Evolutionary conservation across 2,797 vertebrate genomes (phyloP).

Genomic region (Fundulus diaphanus): DNA sequence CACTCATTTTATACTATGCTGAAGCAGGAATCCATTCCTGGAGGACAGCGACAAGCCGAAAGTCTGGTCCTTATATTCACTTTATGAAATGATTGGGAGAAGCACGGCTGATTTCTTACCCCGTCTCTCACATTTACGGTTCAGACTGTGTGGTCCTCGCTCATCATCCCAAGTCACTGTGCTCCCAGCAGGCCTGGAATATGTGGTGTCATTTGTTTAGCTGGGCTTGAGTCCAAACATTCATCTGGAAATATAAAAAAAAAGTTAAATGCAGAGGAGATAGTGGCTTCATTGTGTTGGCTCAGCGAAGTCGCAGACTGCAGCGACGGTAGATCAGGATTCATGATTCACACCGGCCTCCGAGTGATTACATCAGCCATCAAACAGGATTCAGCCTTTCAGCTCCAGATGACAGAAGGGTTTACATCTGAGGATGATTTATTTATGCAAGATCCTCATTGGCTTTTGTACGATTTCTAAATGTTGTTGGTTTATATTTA

Average conservation of each 20-base stretch:
- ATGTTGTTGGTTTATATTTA: slow-evolving; percentile 42
- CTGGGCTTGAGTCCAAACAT: slow-evolving; percentile 53
- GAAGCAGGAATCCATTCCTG: slow-evolving; percentile 8
- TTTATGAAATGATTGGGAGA: slow-evolving; percentile 44
- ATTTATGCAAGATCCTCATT: slow-evolving; percentile 30
- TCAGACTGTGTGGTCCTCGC: slow-evolving; percentile 31
- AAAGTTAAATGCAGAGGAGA: slow-evolving; percentile 26
- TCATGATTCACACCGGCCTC: slow-evolving; percentile 55
- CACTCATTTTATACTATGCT: slow-evolving; percentile 14
- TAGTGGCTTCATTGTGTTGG: slow-evolving; percentile 39
- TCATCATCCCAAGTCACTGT: slow-evolving; percentile 50
- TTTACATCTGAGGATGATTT: slow-evolving; percentile 47
- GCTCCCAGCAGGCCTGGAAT: slow-evolving; percentile 43
- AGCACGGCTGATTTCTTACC: slow-evolving; percentile 53
- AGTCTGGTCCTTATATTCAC: slow-evolving; percentile 37
- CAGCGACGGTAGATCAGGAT: slow-evolving; percentile 29
- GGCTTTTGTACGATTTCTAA: slow-evolving; percentile 21
- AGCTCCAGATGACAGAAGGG: slow-evolving; percentile 51
- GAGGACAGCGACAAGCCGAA: slow-evolving; percentile 43
- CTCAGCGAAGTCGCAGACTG: slow-evolving; percentile 54
- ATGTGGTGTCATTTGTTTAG: slow-evolving; percentile 50
- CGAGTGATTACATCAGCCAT: slow-evolving; percentile 62
- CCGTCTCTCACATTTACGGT: slow-evolving; percentile 54
- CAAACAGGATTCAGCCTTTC: slow-evolving; percentile 58
- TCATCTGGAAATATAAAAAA: slow-evolving; percentile 42